phyloP scores from a whole-genome alignment of 2,113 vertebrate genomes.

The Thryonomys swinderianus region DNA sequence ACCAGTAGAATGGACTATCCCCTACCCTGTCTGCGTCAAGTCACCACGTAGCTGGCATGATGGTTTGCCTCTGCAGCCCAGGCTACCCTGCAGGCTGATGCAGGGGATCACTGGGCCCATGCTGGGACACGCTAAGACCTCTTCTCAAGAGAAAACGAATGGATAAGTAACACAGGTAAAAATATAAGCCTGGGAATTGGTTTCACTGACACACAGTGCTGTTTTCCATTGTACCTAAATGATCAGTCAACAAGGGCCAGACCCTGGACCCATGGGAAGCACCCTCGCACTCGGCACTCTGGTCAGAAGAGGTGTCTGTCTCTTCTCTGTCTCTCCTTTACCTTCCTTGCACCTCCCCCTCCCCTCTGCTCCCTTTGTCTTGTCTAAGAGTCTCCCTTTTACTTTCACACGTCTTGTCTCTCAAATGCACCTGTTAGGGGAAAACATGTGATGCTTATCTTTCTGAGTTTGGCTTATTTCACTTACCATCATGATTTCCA shows the following conservation, averaged over 20 bases:
- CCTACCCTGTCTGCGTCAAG: background rate
- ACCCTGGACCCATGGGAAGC: background rate
- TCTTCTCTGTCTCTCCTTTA: background rate
- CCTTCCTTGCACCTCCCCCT: background rate
- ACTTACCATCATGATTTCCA: background rate
- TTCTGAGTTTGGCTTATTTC: background rate
- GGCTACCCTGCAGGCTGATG: background rate
- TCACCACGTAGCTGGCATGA: background rate
- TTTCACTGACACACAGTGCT: background rate
- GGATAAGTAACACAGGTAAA: background rate
- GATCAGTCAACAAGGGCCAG: background rate
- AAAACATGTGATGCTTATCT: background rate
- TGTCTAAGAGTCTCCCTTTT: background rate
- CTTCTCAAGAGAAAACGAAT: background rate
- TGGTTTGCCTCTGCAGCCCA: background rate
- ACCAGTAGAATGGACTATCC: background rate
- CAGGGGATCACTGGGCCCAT: background rate
- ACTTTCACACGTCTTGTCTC: background rate
- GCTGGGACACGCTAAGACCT: background rate
- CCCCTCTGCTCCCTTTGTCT: background rate
- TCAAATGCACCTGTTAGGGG: background rate
- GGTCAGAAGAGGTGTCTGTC: background rate
- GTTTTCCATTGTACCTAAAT: background rate
- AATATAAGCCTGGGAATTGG: background rate
- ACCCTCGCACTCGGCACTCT: background rate